These are phyloP conservation scores for Mycalesis mineus DNA, from an alignment of 2,888 invertebrate species.

Conservation along the genomic window DNA sequence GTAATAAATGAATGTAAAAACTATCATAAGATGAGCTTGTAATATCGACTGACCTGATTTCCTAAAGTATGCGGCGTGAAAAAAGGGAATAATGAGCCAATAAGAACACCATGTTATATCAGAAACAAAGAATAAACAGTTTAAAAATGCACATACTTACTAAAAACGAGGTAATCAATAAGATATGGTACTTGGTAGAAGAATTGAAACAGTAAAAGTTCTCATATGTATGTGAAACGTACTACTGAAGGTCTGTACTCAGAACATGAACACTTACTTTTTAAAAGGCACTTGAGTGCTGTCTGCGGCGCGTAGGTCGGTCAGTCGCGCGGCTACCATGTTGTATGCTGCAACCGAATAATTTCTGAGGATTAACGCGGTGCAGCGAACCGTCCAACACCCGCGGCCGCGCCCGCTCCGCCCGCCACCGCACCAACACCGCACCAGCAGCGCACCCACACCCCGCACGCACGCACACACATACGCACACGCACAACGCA, in stretches of 20 bases:
- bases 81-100: constrained; percentile 23
- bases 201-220: no score
- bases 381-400: constrained; percentile 43
- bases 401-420: constrained; percentile 39
- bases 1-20: background rate
- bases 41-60: constrained; percentile 63
- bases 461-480: constrained; percentile 42
- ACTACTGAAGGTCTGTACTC: no score
- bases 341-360: constrained; percentile 95
- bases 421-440: constrained; percentile 35
- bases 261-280: constrained; percentile 84
- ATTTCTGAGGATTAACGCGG: constrained; percentile 80
- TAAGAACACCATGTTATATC: no score
- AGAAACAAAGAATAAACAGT: no score
- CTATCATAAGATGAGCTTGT: background rate
- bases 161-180: background rate
- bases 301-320: constrained; percentile 94
- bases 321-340: constrained; percentile 98
- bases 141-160: no score
- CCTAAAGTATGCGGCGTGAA: constrained; percentile 48
- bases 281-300: constrained; percentile 99
- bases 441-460: constrained; percentile 33
- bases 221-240: no score
- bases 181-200: background rate
- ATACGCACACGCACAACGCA: constrained; percentile 45